Evolutionary conservation across 2,113 vertebrate species (phyloP).

Genomic region (Oreotrochilus melanogaster): DNA sequence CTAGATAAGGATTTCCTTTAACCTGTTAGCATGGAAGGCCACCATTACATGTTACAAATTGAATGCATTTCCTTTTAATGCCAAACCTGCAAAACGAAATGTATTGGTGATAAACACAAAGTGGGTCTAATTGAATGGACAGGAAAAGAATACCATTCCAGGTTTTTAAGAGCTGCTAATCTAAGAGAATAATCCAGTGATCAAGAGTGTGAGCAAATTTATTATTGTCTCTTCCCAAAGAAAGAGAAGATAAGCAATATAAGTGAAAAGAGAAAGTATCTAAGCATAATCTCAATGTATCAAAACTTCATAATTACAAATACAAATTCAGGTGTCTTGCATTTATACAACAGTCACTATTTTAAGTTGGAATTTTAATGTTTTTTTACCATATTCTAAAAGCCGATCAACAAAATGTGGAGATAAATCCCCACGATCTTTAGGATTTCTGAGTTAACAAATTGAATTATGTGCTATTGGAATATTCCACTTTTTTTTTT

Average conservation of each 20-base stretch:
- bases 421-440: not conserved
- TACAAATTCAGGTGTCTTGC: not conserved
- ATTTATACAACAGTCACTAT: not conserved
- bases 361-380: not conserved
- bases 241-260: not conserved
- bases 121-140: not conserved
- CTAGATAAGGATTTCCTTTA: not conserved
- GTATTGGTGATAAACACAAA: not conserved
- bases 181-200: not conserved
- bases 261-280: not conserved
- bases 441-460: not conserved
- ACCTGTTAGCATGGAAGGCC: not conserved
- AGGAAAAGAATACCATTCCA: not conserved
- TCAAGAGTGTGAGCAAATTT: not conserved
- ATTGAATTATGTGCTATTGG: not conserved
- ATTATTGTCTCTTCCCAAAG: not conserved
- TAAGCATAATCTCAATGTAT: not conserved
- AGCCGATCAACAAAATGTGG: not conserved
- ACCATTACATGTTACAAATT: not conserved
- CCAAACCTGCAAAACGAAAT: not conserved
- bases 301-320: not conserved
- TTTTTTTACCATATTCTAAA: not conserved
- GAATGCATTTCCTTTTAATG: not conserved
- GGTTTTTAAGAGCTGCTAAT: not conserved
- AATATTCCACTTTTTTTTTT: not conserved